These are phyloP conservation scores for Drosophila quadrilineata DNA, from an alignment of 1,140 invertebrate genomes.

Conservation along the genomic window DNA sequence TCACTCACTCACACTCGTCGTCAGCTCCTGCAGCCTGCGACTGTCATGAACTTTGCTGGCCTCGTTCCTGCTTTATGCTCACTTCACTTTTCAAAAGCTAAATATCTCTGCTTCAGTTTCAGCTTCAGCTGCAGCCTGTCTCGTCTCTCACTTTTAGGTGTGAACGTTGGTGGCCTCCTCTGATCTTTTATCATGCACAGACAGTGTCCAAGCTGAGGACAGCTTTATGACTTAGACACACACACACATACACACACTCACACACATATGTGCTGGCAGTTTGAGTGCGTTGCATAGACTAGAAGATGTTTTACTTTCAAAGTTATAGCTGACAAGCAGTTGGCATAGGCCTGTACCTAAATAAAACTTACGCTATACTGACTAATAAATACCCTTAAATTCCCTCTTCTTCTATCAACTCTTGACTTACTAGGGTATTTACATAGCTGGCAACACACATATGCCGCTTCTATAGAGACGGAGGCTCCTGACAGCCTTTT, in stretches of 20 bases:
- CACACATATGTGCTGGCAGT: no score
- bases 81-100: slow-evolving; percentile 11
- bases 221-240: slow-evolving; percentile 50
- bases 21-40: no score
- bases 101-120: neutral
- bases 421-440: neutral
- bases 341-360: no score
- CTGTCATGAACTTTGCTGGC: no score
- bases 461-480: no score
- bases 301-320: no score
- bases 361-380: no score
- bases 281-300: no score
- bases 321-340: no score
- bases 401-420: slow-evolving; percentile 33
- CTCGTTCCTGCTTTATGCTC: slow-evolving; percentile 30
- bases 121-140: slow-evolving; percentile 13
- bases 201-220: slow-evolving; percentile 58
- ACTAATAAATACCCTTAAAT: neutral
- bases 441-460: no score
- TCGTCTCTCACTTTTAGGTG: slow-evolving; percentile 51
- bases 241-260: no score
- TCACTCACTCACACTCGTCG: slow-evolving; percentile 55
- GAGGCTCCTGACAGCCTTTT: neutral
- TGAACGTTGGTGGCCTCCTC: slow-evolving; percentile 61
- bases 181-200: slow-evolving; percentile 73